Conservation (phyloP, 2,888 invertebrate genomes). For the Lucinisca nassula region DNA sequence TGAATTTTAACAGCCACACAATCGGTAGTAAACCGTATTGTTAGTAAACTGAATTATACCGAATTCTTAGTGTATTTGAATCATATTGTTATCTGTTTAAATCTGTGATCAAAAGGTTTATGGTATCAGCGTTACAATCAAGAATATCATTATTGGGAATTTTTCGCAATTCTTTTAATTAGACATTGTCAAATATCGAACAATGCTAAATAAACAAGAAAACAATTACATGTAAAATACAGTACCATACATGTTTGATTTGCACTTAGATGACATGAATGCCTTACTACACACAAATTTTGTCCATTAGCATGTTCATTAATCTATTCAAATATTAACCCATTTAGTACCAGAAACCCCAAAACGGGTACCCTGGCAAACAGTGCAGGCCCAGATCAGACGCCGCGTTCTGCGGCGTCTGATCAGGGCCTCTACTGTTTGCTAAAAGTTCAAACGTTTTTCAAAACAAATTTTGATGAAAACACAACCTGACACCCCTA, state of each 20-base stretch:
- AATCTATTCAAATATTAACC: too few relatives aligned
- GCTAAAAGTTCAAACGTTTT: too few relatives aligned
- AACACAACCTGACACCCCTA: too few relatives aligned
- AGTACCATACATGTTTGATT: not conserved
- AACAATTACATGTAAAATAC: not conserved
- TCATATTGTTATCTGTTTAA: not conserved
- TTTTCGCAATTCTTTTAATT: constrained; percentile 6
- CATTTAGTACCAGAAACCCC: too few relatives aligned
- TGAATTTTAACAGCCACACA: not conserved
- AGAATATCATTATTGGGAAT: not conserved
- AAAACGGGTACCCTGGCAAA: too few relatives aligned
- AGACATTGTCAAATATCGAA: not conserved
- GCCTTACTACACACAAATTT: too few relatives aligned
- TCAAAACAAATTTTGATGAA: too few relatives aligned
- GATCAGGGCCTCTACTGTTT: too few relatives aligned
- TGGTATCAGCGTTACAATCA: not conserved
- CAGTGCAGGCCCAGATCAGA: too few relatives aligned
- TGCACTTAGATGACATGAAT: not conserved
- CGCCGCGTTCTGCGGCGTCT: too few relatives aligned
- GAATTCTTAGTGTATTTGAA: constrained; percentile 1
- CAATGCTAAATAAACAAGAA: not conserved
- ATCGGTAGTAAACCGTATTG: not conserved
- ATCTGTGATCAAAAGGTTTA: constrained; percentile 12
- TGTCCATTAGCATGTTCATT: too few relatives aligned
- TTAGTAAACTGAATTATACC: not conserved